Base-by-base conservation (phyloP, 2,888 invertebrate genomes). In the Pantelozetes paolii region DNA sequence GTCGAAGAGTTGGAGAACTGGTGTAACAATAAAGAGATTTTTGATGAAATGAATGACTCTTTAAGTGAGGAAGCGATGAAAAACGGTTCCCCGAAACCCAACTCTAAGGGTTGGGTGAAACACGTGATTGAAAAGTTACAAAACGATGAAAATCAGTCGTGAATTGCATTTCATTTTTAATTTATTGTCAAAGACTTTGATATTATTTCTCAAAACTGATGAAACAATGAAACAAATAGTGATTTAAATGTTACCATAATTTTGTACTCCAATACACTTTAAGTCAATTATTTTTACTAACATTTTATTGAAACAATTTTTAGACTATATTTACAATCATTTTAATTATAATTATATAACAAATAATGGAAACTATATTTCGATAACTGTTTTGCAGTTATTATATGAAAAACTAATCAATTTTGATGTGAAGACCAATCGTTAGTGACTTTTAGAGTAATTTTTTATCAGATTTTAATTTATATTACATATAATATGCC, bases 111-210 rank as follows among this genome's bases (percentile, higher is more conserved):
- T 79, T 90, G 89, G 89, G 90, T 90, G 0, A 88, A 88, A 79
- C 88, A 89, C 79, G 88, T 90, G 79, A 88, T 89, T 18, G 88
- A 88, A 78, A 87, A 88, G 84, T 87, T 89, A 80, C 89, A 89
- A 78, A 80, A 75, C 28, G 78, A 78, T 71, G 23, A 64, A 45
- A 40, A 73, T n/a, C 18, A 69, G 18, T 69, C 45, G 1, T 69
- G 28, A 69, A 69, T 45, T 45, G 23, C n/a, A 69, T 45, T 26
- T 40, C 11, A 23, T 32, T 40, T 32, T 42, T 36, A 11, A 42
- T 67, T 20, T 5, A 28, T 26, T 57, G 5, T 36, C 28, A 11
- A n/a, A 64, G 36, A 20, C 23, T 64, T 36, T 64, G 62, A 36
- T 64, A 64, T 30, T 54, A 13, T 57, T 13, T 50, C 15, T 50